Conservation (phyloP, 23 tunicate species). For the Botrylloides violaceus region DNA sequence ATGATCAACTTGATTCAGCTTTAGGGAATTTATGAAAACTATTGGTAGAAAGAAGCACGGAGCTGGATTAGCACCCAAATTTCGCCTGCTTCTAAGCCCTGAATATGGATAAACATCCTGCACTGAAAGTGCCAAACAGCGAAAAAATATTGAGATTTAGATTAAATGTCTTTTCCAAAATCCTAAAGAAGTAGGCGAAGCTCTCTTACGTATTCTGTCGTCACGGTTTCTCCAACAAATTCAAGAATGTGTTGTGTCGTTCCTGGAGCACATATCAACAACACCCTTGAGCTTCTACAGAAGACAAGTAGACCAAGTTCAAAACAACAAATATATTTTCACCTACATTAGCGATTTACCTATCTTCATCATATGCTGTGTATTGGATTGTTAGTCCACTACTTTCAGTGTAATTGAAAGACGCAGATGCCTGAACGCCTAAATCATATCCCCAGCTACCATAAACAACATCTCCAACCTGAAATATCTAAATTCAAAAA, state of each 20-base stretch:
- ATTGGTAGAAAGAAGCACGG: too few relatives aligned
- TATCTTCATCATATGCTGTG: slow-evolving; percentile 10
- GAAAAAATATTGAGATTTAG: too few relatives aligned
- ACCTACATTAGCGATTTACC: slow-evolving; percentile 1
- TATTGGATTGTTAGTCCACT: slow-evolving; percentile 43
- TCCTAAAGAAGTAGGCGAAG: too few relatives aligned
- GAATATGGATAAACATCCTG: too few relatives aligned
- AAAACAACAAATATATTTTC: background rate
- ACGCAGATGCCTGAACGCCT: slow-evolving; percentile 52
- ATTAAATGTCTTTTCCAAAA: too few relatives aligned
- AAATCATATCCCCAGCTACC: slow-evolving; percentile 30
- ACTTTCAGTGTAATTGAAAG: slow-evolving; percentile 28
- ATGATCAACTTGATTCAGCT: too few relatives aligned
- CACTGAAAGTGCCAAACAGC: too few relatives aligned
- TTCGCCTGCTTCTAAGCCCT: too few relatives aligned
- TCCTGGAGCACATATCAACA: slow-evolving; percentile 20
- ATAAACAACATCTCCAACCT: background rate
- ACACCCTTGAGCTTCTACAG: slow-evolving; percentile 31
- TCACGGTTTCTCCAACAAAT: slow-evolving; percentile 61
- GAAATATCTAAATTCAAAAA: slow-evolving; percentile 28
- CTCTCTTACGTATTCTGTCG: slow-evolving; percentile 71
- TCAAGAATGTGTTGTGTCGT: slow-evolving; percentile 18
- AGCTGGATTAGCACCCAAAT: too few relatives aligned
- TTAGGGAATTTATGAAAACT: too few relatives aligned
- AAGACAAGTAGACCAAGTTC: background rate